A percentile compares a stretch with the other conserved stretches of the same genome.
phyloP scores from a whole-genome alignment of 2,888 invertebrate genomes.

The Eristalis arbustorum region DNA sequence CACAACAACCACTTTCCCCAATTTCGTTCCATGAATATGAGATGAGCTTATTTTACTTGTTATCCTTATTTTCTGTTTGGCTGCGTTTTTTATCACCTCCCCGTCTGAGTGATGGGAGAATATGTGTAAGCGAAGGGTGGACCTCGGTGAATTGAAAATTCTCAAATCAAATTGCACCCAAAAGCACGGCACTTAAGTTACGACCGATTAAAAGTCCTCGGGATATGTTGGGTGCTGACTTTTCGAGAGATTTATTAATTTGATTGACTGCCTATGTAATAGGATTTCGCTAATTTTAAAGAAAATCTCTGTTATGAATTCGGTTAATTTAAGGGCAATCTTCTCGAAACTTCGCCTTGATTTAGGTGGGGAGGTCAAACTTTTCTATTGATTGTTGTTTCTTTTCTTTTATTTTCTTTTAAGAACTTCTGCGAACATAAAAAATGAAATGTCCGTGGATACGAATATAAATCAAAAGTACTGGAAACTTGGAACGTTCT shows the following conservation, averaged over 20 bases:
- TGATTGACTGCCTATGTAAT: constrained; percentile 53
- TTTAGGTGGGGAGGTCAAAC: not conserved
- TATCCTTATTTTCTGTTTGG: constrained; percentile 64
- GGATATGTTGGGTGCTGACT: constrained; percentile 29
- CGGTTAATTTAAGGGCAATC: not conserved
- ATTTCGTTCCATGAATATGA: constrained; percentile 73
- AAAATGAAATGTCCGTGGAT: constrained; percentile 14
- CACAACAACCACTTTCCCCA: constrained; percentile 68
- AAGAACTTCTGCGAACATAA: constrained; percentile 24
- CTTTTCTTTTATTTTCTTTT: constrained; percentile 23
- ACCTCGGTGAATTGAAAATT: constrained; percentile 15
- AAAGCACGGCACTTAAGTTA: constrained; percentile 2
- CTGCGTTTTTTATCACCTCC: constrained; percentile 41
- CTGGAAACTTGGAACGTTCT: constrained; percentile 14
- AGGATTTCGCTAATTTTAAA: constrained; percentile 17
- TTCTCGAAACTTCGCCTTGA: constrained; percentile 2
- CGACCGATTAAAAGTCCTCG: constrained; percentile 34
- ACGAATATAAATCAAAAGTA: constrained; percentile 39
- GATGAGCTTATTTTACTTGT: constrained; percentile 72
- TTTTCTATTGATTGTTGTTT: constrained; percentile 3
- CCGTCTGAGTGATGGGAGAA: constrained; percentile 50
- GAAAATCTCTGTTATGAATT: constrained; percentile 32
- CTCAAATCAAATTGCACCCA: constrained; percentile 32
- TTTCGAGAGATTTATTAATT: constrained; percentile 32
- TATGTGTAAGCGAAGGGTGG: constrained; percentile 29